Conservation (phyloP, 2,888 invertebrate species). For the Altica lythri region DNA sequence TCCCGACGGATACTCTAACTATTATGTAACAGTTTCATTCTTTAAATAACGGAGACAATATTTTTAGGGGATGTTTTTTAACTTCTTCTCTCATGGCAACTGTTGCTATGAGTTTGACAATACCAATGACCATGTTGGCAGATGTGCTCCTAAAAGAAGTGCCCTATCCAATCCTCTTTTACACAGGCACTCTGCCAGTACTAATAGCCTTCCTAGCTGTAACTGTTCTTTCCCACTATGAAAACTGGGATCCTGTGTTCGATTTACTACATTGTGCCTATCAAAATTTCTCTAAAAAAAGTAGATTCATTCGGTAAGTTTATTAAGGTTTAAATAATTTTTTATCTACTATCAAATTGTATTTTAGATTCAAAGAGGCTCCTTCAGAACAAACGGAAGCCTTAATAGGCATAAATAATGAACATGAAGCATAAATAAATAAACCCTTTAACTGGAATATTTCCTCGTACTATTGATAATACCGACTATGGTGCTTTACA, state of each 20-base stretch:
- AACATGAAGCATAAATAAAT: conserved; percentile 60
- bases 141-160: conserved; percentile 76
- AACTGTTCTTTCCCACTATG: conserved; percentile 73
- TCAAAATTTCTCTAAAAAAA: conserved; percentile 58
- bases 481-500: conserved; percentile 35
- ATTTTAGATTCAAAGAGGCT: conserved; percentile 64
- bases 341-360: background rate
- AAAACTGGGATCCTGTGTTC: conserved; percentile 81
- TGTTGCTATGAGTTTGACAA: conserved; percentile 80
- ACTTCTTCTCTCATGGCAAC: conserved; percentile 91
- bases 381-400: conserved; percentile 73
- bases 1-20: too few relatives aligned
- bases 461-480: conserved; percentile 24
- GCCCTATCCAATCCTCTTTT: conserved; percentile 71
- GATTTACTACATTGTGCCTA: conserved; percentile 61
- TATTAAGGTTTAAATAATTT: conserved; percentile 3
- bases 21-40: background rate
- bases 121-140: conserved; percentile 87
- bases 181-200: conserved; percentile 79
- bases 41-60: background rate
- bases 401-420: conserved; percentile 64
- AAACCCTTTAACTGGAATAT: conserved; percentile 8
- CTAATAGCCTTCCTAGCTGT: conserved; percentile 75
- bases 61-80: conserved; percentile 75
- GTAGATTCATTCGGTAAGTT: conserved; percentile 59